Percentiles rank a stretch among this genome's conserved stretches.
Conservation (phyloP, 2,113 vertebrate genomes). For the Morphnarchus princeps region DNA sequence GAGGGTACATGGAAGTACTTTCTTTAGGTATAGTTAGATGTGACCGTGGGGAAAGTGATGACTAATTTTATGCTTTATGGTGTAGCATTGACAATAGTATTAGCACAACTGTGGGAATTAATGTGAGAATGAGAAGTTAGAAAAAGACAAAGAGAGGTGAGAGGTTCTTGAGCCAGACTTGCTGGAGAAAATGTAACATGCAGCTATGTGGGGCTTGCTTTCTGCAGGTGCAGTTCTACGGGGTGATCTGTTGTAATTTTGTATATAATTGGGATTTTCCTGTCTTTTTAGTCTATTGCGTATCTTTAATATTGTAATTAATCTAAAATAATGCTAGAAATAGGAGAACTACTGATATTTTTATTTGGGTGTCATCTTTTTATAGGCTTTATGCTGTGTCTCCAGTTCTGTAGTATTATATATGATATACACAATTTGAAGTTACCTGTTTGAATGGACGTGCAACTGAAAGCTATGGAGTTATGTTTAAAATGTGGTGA, state of each 20-base stretch:
- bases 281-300: neutral
- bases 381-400: neutral
- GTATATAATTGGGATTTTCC: neutral
- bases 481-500: neutral
- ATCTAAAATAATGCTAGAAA: neutral
- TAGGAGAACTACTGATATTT: neutral
- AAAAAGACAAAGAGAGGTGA: neutral
- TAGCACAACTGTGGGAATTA: neutral
- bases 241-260: neutral
- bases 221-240: fast-evolving
- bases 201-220: neutral
- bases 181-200: neutral
- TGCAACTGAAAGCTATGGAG: neutral
- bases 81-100: neutral
- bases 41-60: neutral
- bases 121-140: neutral
- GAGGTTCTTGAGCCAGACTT: neutral
- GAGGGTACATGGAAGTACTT: neutral
- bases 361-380: neutral
- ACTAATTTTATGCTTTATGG: neutral
- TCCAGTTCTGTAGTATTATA: neutral
- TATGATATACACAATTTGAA: neutral
- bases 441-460: neutral
- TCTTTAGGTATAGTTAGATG: neutral
- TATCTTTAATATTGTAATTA: neutral